Percentiles rank a stretch among this genome's conserved stretches.
Conservation (phyloP, 2,888 invertebrate genomes). For the Falcaria lacertinaria region DNA sequence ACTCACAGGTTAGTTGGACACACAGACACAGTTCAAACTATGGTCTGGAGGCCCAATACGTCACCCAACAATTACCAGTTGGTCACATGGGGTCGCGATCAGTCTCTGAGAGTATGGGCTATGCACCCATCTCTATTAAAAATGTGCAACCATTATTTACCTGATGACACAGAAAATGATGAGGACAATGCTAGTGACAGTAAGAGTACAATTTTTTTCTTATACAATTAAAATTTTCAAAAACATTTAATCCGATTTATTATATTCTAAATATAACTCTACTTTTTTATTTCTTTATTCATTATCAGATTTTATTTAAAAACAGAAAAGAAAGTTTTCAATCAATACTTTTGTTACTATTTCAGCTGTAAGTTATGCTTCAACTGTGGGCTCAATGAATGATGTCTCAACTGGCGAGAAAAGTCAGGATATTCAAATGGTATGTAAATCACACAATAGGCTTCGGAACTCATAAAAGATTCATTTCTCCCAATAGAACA, state of each 20-base stretch:
- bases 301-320: no score
- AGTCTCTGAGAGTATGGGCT: constrained; percentile 93
- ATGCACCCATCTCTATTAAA: constrained; percentile 92
- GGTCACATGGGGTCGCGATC: constrained; percentile 97
- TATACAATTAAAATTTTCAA: no score
- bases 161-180: constrained; percentile 81
- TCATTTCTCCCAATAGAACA: no score
- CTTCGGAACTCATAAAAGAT: no score
- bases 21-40: constrained; percentile 95
- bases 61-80: constrained; percentile 87
- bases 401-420: constrained; percentile 56
- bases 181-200: constrained; percentile 75
- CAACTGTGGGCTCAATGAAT: constrained; percentile 61
- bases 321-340: no score
- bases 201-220: constrained; percentile 33
- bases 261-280: no score
- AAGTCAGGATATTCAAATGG: constrained; percentile 64
- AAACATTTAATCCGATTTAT: no score
- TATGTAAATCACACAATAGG: constrained; percentile 25
- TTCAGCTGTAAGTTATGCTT: constrained; percentile 67
- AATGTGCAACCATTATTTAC: constrained; percentile 83
- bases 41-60: constrained; percentile 92
- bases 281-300: no score
- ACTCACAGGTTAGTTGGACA: constrained; percentile 96
- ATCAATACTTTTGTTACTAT: no score